Evolutionary conservation across 1,140 invertebrate genomes (phyloP).

Genomic region (Neodiprion lecontei): DNA sequence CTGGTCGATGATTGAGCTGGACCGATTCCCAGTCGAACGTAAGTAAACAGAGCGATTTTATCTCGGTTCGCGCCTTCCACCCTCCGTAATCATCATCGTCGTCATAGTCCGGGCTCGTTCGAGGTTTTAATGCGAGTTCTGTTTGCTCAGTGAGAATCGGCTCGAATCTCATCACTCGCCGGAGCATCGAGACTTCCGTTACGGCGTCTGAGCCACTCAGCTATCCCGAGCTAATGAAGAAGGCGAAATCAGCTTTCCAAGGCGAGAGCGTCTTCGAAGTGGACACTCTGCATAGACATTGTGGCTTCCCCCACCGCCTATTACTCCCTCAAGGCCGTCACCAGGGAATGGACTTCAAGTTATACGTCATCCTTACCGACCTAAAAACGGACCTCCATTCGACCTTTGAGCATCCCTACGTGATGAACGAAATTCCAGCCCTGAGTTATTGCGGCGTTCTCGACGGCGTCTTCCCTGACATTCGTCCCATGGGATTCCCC

Average conservation of each 20-base stretch:
- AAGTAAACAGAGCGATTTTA: not conserved
- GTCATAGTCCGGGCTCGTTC: not conserved
- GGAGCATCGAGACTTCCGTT: slow-evolving; percentile 60
- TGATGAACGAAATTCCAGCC: slow-evolving; percentile 25
- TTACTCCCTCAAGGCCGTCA: slow-evolving; percentile 65
- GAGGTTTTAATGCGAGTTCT: not conserved
- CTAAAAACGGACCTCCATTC: slow-evolving; percentile 13
- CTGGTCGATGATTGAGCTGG: slow-evolving; percentile 60
- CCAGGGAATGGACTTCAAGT: slow-evolving; percentile 63
- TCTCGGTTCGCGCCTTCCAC: not conserved
- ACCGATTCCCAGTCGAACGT: slow-evolving; percentile 58
- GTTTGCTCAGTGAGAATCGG: slow-evolving; percentile 53
- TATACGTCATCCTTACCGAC: slow-evolving; percentile 62
- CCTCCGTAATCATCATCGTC: not conserved
- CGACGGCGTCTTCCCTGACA: slow-evolving; percentile 37
- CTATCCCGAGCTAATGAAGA: slow-evolving; percentile 21
- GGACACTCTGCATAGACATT: slow-evolving; percentile 50
- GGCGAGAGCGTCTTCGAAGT: slow-evolving; percentile 41
- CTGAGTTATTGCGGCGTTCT: slow-evolving; percentile 9
- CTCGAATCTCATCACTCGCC: slow-evolving; percentile 60
- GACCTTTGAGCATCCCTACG: not conserved
- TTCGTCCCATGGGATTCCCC: slow-evolving; percentile 41
- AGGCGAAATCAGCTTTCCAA: slow-evolving; percentile 29
- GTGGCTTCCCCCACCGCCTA: slow-evolving; percentile 65
- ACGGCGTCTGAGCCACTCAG: slow-evolving; percentile 49